These are phyloP conservation scores for Hydrozoanthus tunicans DNA, from an alignment of 64 coral and sea anemone species.

Conservation along the genomic window DNA sequence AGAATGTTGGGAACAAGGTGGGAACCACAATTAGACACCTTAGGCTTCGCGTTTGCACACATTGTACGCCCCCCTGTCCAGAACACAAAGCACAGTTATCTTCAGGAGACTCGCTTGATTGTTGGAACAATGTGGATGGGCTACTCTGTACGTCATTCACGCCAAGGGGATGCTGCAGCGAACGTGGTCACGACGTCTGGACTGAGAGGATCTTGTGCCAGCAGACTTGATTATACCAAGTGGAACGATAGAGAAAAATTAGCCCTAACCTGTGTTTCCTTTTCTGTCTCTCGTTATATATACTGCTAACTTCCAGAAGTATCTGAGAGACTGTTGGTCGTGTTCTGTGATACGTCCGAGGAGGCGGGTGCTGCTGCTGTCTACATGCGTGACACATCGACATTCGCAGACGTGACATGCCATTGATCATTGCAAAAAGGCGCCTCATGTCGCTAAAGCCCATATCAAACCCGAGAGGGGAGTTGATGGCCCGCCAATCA, in stretches of 20 bases:
- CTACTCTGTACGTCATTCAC: slow-evolving; percentile 1
- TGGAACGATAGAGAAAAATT: not conserved
- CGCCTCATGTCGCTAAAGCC: slow-evolving; percentile 41
- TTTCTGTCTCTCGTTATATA: slow-evolving; percentile 6
- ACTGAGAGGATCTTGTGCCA: not conserved
- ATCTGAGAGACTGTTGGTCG: not conserved
- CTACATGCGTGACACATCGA: slow-evolving; percentile 14
- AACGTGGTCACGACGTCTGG: slow-evolving; percentile 17
- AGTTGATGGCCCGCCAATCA: slow-evolving; percentile 61
- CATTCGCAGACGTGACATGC: not conserved
- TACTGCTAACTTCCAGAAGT: not conserved
- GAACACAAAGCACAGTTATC: not conserved
- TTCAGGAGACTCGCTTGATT: not conserved
- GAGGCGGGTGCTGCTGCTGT: not conserved
- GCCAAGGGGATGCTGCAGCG: slow-evolving; percentile 13
- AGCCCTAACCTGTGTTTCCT: not conserved
- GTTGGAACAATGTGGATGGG: not conserved
- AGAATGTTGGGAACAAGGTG: slow-evolving; percentile 2
- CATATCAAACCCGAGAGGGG: slow-evolving; percentile 34
- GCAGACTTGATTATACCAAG: not conserved
- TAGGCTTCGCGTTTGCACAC: not conserved
- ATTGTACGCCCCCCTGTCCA: not conserved
- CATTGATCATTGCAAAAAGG: slow-evolving; percentile 43
- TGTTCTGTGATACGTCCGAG: not conserved
- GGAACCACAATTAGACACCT: slow-evolving; percentile 21